Percentiles rank a stretch among this genome's conserved stretches.
phyloP scores from a whole-genome alignment of 2,888 invertebrate genomes.

The Nomada fabriciana region DNA sequence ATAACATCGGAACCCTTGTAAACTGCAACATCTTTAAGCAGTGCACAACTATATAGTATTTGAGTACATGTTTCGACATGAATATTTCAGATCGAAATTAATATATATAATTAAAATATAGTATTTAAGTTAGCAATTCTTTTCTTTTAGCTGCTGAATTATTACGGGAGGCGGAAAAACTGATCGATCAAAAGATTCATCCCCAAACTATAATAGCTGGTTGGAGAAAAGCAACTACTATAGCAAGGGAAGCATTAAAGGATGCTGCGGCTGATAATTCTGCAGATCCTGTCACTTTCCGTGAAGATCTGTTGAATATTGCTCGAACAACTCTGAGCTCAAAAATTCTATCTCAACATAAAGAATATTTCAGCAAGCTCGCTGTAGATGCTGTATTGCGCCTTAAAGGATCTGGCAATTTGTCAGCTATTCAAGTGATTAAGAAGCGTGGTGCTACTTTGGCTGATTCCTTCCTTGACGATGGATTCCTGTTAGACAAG shows the following conservation, averaged over 20 bases:
- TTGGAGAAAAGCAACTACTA: slow-evolving; percentile 95
- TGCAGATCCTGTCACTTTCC: slow-evolving; percentile 90
- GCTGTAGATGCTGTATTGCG: slow-evolving; percentile 98
- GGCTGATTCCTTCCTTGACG: slow-evolving; percentile 98
- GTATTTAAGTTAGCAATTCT: slow-evolving; percentile 16
- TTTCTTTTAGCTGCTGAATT: slow-evolving; percentile 92
- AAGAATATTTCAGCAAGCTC: slow-evolving; percentile 97
- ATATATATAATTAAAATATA: slow-evolving; percentile 6
- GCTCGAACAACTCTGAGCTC: slow-evolving; percentile 99
- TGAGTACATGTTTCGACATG: too few relatives aligned
- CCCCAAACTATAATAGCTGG: slow-evolving; percentile 99
- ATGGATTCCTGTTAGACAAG: slow-evolving; percentile 97
- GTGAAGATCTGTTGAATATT: slow-evolving; percentile 96
- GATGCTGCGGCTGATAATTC: slow-evolving; percentile 93
- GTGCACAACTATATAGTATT: too few relatives aligned
- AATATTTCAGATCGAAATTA: not conserved
- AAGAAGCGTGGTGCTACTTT: slow-evolving; percentile 98
- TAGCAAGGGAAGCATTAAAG: slow-evolving; percentile 93
- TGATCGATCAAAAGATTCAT: slow-evolving; percentile 97
- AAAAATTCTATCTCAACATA: slow-evolving; percentile 98
- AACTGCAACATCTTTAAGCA: too few relatives aligned
- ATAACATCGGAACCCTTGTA: too few relatives aligned
- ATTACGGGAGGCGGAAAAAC: slow-evolving; percentile 96
- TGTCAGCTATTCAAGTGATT: slow-evolving; percentile 98
- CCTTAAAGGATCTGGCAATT: slow-evolving; percentile 97